phyloP scores from a whole-genome alignment of 2,113 vertebrate species.

The Antennarius striatus region DNA sequence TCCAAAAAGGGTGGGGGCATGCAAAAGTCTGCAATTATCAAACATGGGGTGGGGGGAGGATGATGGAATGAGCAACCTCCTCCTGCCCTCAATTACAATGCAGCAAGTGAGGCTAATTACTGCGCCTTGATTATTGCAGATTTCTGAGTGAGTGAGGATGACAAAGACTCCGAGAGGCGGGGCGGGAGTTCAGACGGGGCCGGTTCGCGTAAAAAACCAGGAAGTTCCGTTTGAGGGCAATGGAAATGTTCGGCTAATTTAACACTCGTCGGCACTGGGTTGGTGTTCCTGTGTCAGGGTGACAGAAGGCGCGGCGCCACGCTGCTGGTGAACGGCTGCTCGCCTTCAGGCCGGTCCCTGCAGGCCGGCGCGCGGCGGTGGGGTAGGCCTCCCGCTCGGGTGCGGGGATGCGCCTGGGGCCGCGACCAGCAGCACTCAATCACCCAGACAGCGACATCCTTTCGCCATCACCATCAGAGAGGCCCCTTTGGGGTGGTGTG shows the following conservation, averaged over 20 bases:
- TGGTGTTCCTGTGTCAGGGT: conserved; percentile 25
- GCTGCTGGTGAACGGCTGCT: conserved; percentile 58
- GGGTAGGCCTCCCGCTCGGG: conserved; percentile 61
- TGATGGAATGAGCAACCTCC: conserved; percentile 73
- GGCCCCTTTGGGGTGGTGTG: conserved; percentile 70
- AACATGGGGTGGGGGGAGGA: conserved; percentile 53
- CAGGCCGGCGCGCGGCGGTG: conserved; percentile 58
- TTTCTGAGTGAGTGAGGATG: conserved; percentile 58
- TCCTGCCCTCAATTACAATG: conserved; percentile 80
- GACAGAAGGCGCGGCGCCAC: conserved; percentile 43
- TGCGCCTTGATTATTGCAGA: conserved; percentile 73
- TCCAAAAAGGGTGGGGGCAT: conserved; percentile 63
- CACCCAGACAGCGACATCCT: conserved; percentile 82
- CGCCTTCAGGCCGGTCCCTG: conserved; percentile 58
- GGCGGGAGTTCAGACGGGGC: conserved; percentile 42
- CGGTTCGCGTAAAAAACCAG: too few species aligned
- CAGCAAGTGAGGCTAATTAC: conserved; percentile 81
- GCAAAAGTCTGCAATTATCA: conserved; percentile 79
- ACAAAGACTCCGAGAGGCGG: conserved; percentile 38
- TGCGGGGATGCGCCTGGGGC: conserved; percentile 69
- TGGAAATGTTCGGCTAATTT: too few species aligned
- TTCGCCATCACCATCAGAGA: conserved; percentile 78
- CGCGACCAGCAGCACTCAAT: conserved; percentile 77
- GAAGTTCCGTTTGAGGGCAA: too few species aligned
- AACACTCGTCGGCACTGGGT: background rate